phyloP scores from a whole-genome alignment of 2,888 invertebrate genomes.

The Caenorhabditis auriculariae region DNA sequence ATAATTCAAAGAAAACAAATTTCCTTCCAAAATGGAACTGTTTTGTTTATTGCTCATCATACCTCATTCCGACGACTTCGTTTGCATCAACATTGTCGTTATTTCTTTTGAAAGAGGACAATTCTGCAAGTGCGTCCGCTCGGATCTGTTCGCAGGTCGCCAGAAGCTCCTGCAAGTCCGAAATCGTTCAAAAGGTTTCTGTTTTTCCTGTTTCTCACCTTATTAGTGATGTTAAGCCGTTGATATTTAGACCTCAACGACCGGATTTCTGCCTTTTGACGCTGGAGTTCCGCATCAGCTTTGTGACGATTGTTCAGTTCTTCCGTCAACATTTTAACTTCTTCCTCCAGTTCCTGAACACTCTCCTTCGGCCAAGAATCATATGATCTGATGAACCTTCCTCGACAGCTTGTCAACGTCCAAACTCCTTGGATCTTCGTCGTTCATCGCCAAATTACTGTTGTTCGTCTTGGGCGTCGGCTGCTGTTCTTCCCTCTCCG shows the following conservation, averaged over 20 bases:
- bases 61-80: slow-evolving; percentile 16
- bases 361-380: too few relatives aligned
- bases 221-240: slow-evolving; percentile 26
- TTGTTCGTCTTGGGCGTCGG: too few relatives aligned
- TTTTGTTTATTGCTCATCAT: too few relatives aligned
- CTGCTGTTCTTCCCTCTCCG: too few relatives aligned
- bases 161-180: slow-evolving; percentile 19
- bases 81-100: slow-evolving; percentile 19
- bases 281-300: slow-evolving; percentile 13
- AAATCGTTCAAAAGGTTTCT: background rate
- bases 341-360: too few relatives aligned
- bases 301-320: slow-evolving; percentile 13
- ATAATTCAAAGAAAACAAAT: background rate
- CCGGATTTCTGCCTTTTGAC: slow-evolving; percentile 28
- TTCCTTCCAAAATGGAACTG: background rate
- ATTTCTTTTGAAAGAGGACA: slow-evolving; percentile 22
- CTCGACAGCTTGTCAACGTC: too few relatives aligned
- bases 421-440: too few relatives aligned
- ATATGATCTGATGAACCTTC: too few relatives aligned
- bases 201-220: slow-evolving; percentile 2
- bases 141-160: slow-evolving; percentile 40
- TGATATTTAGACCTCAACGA: slow-evolving; percentile 22
- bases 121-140: slow-evolving; percentile 33
- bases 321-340: slow-evolving; percentile 20
- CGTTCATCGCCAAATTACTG: too few relatives aligned